phyloP scores from a whole-genome alignment of 2,113 vertebrate species.

The Chaetorhynchus papuensis region DNA sequence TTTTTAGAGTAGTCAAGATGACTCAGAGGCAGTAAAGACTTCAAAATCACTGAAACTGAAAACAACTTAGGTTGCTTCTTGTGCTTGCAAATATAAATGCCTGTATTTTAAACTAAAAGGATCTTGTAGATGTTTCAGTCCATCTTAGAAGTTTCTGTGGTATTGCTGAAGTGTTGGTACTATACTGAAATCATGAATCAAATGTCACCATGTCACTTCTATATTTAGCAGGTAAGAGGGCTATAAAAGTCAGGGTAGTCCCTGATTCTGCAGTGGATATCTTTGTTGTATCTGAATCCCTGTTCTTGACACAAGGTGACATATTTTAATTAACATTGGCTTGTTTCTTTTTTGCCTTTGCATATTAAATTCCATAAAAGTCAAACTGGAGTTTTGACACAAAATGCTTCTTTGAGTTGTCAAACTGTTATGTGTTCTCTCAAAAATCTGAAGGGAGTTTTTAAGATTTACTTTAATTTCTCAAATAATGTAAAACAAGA shows the following conservation, averaged over 20 bases:
- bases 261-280: not conserved
- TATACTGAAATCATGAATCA: not conserved
- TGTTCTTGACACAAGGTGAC: not conserved
- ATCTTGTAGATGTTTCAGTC: not conserved
- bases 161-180: not conserved
- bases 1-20: not conserved
- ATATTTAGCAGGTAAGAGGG: not conserved
- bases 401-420: not conserved
- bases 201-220: not conserved
- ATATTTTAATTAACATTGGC: not conserved
- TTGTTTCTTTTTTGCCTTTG: not conserved
- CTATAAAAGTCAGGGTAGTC: not conserved
- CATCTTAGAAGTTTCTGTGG: not conserved
- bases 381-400: not conserved
- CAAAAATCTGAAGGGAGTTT: not conserved
- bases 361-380: not conserved
- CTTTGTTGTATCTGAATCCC: not conserved
- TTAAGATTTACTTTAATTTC: not conserved
- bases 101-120: not conserved
- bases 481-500: not conserved
- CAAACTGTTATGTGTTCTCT: not conserved
- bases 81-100: not conserved
- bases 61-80: not conserved
- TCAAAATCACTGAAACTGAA: not conserved
- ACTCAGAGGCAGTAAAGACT: not conserved